Conservation (phyloP, 2,797 vertebrate genomes). For the Dicrostonyx torquatus region DNA sequence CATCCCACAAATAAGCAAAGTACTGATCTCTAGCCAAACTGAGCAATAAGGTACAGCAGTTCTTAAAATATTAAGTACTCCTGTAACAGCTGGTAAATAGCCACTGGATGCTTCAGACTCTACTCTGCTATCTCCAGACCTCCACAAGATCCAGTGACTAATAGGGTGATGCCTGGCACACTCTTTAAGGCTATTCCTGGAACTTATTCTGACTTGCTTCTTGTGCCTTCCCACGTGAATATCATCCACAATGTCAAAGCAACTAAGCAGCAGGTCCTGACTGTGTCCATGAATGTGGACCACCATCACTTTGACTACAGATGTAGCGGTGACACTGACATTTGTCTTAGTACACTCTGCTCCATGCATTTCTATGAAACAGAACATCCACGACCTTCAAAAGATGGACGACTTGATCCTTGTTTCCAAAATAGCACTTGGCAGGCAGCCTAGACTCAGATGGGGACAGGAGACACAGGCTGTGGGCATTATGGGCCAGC, state of each 20-base stretch:
- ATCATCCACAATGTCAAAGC: not conserved
- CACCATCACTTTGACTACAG: slow-evolving; percentile 33
- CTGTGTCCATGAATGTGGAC: slow-evolving; percentile 29
- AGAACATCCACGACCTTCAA: slow-evolving; percentile 75
- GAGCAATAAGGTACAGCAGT: not conserved
- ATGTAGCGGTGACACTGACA: slow-evolving; percentile 29
- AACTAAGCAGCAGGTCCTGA: not conserved
- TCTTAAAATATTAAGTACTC: slow-evolving; percentile 25
- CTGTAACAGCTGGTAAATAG: not conserved
- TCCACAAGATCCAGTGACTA: not conserved
- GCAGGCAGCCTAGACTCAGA: slow-evolving; percentile 76
- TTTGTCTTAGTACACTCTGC: slow-evolving; percentile 53
- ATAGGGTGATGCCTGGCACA: slow-evolving; percentile 6
- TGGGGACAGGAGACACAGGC: slow-evolving; percentile 70
- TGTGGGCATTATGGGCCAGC: slow-evolving; percentile 71
- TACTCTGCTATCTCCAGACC: not conserved
- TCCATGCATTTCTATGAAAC: slow-evolving; percentile 62
- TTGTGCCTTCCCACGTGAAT: not conserved
- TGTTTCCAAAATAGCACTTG: slow-evolving; percentile 79
- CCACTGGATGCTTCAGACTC: slow-evolving; percentile 8
- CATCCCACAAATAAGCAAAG: slow-evolving; percentile 36
- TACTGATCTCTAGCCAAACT: slow-evolving; percentile 4
- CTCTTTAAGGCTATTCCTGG: not conserved
- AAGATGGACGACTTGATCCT: slow-evolving; percentile 62
- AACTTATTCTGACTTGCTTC: slow-evolving; percentile 26